These are phyloP conservation scores for Xyrichtys novacula DNA, from an alignment of 2,797 vertebrate genomes.

Conservation along the genomic window DNA sequence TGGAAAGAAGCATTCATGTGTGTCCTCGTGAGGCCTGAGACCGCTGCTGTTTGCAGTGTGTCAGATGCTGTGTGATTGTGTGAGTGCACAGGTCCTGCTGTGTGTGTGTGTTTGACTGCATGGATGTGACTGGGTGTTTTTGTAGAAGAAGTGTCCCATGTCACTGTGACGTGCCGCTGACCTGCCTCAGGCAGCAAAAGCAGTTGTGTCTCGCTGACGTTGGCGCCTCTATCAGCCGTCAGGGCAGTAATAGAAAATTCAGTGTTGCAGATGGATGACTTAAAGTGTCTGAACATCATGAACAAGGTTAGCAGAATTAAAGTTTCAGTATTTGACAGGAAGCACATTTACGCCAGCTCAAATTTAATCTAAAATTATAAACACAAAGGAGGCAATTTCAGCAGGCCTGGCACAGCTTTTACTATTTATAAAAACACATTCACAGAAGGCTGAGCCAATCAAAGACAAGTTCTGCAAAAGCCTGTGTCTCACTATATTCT, in stretches of 20 bases:
- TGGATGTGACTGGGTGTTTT: slow-evolving; percentile 1
- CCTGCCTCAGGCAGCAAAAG: slow-evolving; percentile 1
- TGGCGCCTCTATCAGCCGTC: not conserved
- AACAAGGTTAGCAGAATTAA: too few relatives aligned
- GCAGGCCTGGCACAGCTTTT: too few relatives aligned
- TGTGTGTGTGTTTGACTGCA: slow-evolving; percentile 9
- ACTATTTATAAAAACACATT: too few relatives aligned
- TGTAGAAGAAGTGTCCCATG: not conserved
- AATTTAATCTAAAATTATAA: too few relatives aligned
- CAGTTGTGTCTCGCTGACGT: slow-evolving; percentile 8
- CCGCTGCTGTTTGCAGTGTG: slow-evolving; percentile 2
- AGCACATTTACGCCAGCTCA: too few relatives aligned
- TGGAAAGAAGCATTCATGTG: slow-evolving; percentile 12
- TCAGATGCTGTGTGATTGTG: not conserved
- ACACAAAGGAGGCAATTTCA: too few relatives aligned
- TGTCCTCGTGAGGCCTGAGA: slow-evolving; percentile 7
- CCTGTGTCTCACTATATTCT: too few relatives aligned
- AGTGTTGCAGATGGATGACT: not conserved
- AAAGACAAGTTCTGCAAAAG: too few relatives aligned
- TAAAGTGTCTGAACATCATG: not conserved
- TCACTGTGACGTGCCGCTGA: slow-evolving; percentile 5
- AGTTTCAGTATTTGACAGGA: too few relatives aligned
- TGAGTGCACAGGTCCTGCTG: slow-evolving; percentile 15
- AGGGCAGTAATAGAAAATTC: not conserved
- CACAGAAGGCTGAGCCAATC: too few relatives aligned